These are phyloP conservation scores for Orbicella faveolata DNA, from an alignment of 64 coral and sea anemone genomes.

Conservation along the genomic window DNA sequence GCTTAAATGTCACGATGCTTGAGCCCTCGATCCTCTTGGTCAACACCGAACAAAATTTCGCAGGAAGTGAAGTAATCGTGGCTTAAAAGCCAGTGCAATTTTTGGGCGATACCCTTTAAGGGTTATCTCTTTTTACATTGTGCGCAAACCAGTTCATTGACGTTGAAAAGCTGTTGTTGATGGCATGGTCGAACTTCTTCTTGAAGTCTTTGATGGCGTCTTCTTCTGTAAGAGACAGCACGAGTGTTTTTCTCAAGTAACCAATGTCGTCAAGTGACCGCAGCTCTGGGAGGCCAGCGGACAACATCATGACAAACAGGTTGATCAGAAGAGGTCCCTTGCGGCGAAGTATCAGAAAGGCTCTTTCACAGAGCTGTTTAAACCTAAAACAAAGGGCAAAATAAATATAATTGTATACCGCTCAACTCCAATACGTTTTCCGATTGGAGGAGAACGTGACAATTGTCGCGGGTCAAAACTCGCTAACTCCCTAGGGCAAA, in stretches of 20 bases:
- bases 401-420: too few relatives aligned
- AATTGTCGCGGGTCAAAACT: too few relatives aligned
- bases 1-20: too few relatives aligned
- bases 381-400: conserved; percentile 48
- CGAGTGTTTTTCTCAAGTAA: conserved; percentile 80
- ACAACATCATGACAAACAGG: conserved; percentile 91
- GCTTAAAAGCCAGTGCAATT: background rate
- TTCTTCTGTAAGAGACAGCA: conserved; percentile 60
- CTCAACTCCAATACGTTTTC: too few relatives aligned
- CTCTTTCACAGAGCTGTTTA: conserved; percentile 61
- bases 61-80: too few relatives aligned
- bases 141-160: conserved; percentile 75
- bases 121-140: conserved; percentile 59
- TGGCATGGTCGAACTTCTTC: conserved; percentile 75
- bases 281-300: conserved; percentile 80
- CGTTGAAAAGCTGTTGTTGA: conserved; percentile 81
- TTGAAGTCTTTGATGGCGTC: conserved; percentile 70
- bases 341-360: conserved; percentile 73
- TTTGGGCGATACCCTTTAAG: background rate
- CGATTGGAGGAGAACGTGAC: too few relatives aligned
- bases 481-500: too few relatives aligned
- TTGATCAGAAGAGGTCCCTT: conserved; percentile 80
- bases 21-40: too few relatives aligned
- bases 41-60: too few relatives aligned
- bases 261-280: conserved; percentile 71